phyloP scores from a whole-genome alignment of 2,888 invertebrate genomes.

The Diarsia mendica region DNA sequence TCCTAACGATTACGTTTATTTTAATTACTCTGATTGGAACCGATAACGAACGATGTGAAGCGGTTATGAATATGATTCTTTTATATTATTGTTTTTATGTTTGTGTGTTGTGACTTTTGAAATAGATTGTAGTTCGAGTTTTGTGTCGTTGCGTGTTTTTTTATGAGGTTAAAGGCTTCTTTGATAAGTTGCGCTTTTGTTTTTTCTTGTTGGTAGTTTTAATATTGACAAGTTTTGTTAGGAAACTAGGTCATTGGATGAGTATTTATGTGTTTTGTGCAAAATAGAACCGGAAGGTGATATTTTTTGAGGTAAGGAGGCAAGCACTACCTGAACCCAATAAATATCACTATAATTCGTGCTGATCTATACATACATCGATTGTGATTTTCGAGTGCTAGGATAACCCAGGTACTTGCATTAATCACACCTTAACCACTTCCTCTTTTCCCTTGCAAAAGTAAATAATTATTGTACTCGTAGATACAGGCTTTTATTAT shows the following conservation, averaged over 20 bases:
- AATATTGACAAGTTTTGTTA: not conserved
- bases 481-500: no score
- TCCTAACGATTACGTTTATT: constrained; percentile 74
- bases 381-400: not conserved
- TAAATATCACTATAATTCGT: no score
- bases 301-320: not conserved
- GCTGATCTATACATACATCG: no score
- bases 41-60: constrained; percentile 69
- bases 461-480: not conserved
- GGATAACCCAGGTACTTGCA: not conserved
- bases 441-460: not conserved
- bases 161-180: not conserved
- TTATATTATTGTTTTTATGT: constrained; percentile 56
- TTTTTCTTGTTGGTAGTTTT: not conserved
- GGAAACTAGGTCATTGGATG: not conserved
- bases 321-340: no score
- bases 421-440: not conserved
- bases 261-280: not conserved
- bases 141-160: constrained; percentile 36
- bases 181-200: constrained; percentile 12
- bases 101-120: constrained; percentile 35
- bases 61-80: constrained; percentile 62
- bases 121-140: constrained; percentile 37
- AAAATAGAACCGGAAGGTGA: not conserved
- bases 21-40: constrained; percentile 73